Evolutionary conservation across 2,113 vertebrate genomes (phyloP).

Genomic region (Pardalotus punctatus): DNA sequence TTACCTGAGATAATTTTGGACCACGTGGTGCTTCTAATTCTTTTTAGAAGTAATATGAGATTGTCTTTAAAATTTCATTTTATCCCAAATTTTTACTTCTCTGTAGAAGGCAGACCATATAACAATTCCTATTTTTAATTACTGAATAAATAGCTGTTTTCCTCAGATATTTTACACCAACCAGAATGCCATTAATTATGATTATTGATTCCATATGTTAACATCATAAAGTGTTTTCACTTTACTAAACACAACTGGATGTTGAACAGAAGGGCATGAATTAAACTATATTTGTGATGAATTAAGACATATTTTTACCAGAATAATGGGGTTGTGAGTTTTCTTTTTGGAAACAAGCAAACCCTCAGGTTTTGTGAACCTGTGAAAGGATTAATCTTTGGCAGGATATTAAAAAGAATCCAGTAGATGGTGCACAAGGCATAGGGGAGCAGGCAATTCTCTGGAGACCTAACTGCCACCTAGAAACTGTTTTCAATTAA

Average conservation of each 20-base stretch:
- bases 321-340: neutral
- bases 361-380: neutral
- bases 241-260: neutral
- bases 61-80: neutral
- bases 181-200: neutral
- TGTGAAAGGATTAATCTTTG: neutral
- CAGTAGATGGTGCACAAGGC: neutral
- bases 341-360: neutral
- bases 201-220: neutral
- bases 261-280: neutral
- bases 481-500: neutral
- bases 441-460: neutral
- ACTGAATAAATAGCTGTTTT: neutral
- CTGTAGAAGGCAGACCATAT: neutral
- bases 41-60: neutral
- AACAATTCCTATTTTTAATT: neutral
- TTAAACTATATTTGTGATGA: neutral
- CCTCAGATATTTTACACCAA: neutral
- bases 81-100: neutral
- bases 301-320: neutral
- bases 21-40: neutral
- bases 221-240: too few relatives aligned
- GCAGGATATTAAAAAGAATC: neutral
- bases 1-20: neutral
- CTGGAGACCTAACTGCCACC: neutral